phyloP scores from a whole-genome alignment of 2,797 vertebrate species.

The Myoxocephalus aenaeus region DNA sequence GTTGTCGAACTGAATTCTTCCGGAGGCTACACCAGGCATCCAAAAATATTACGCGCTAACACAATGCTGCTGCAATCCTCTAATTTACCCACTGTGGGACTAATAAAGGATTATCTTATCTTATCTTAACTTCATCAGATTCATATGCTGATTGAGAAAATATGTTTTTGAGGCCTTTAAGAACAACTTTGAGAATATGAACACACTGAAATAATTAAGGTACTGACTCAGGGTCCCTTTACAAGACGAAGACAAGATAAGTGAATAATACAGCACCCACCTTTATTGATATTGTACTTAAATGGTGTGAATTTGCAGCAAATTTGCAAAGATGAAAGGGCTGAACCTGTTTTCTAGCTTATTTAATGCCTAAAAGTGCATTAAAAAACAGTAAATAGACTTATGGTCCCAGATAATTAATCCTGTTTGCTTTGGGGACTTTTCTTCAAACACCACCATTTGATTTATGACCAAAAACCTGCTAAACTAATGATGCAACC shows the following conservation, averaged over 20 bases:
- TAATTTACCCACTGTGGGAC: too few species aligned
- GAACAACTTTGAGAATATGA: background rate
- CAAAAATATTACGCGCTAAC: too few species aligned
- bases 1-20: too few species aligned
- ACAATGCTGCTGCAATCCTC: too few species aligned
- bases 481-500: too few species aligned
- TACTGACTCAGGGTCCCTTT: background rate
- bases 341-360: too few species aligned
- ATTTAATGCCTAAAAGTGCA: background rate
- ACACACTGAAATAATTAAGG: background rate
- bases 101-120: too few species aligned
- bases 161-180: background rate
- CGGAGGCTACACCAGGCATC: too few species aligned
- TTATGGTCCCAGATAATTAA: too few species aligned
- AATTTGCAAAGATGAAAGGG: background rate
- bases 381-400: background rate
- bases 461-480: too few species aligned
- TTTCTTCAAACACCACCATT: too few species aligned
- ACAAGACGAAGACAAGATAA: background rate
- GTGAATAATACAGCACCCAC: background rate
- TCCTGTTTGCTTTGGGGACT: too few species aligned
- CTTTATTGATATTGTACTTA: background rate
- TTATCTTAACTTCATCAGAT: background rate
- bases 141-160: background rate
- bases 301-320: background rate